These are phyloP conservation scores for Tyria jacobaeae DNA, from an alignment of 2,888 invertebrate species.

Conservation along the genomic window DNA sequence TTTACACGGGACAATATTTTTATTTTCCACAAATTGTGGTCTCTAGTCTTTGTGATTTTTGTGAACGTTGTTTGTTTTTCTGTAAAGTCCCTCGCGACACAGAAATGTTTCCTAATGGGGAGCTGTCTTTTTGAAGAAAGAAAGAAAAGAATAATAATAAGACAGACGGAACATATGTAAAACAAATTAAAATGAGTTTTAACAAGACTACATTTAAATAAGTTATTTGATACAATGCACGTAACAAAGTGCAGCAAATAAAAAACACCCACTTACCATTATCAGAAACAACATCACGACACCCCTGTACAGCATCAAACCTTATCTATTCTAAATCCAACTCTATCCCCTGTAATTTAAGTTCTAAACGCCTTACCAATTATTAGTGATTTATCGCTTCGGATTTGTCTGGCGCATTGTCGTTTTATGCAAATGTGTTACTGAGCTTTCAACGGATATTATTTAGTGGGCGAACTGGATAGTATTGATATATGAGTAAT, in stretches of 20 bases:
- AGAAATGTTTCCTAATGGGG: too few species aligned
- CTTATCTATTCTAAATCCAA: not conserved
- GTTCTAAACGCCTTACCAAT: not conserved
- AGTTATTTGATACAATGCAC: not conserved
- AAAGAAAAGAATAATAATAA: too few species aligned
- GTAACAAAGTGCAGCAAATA: slow-evolving; percentile 2
- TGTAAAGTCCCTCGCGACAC: too few species aligned
- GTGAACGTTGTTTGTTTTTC: too few species aligned
- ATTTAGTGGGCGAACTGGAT: slow-evolving; percentile 31
- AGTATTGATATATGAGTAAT: slow-evolving; percentile 9
- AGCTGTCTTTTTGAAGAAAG: too few species aligned
- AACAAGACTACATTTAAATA: not conserved
- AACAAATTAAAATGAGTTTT: not conserved
- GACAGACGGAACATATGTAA: too few species aligned
- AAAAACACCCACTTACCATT: slow-evolving; percentile 1
- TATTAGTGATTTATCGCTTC: slow-evolving; percentile 10
- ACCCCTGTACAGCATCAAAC: slow-evolving; percentile 10
- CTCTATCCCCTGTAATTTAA: not conserved
- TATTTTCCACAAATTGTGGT: too few species aligned
- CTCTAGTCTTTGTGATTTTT: too few species aligned
- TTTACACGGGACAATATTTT: too few species aligned
- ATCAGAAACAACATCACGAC: slow-evolving; percentile 8
- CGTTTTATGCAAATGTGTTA: slow-evolving; percentile 40
- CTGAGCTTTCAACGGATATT: slow-evolving; percentile 26
- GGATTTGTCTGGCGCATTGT: slow-evolving; percentile 38